Percentiles rank a stretch among this genome's conserved stretches.
Conservation (phyloP, 1,140 invertebrate genomes). For the Bombus difficillimus region DNA sequence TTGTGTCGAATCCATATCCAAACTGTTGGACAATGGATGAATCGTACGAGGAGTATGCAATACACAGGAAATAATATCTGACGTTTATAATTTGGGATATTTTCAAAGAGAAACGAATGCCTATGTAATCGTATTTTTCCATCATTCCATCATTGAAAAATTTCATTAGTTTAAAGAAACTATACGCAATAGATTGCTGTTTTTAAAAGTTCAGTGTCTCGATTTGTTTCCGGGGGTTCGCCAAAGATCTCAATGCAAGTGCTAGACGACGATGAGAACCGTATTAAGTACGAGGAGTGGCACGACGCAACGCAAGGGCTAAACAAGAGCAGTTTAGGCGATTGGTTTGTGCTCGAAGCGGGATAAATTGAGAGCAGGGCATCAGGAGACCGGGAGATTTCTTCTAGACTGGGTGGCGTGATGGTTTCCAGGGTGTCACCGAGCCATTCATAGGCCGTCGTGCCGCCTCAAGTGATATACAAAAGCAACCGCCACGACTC, state of each 20-base stretch:
- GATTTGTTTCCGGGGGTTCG: too few relatives aligned
- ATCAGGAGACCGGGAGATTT: constrained; percentile 40
- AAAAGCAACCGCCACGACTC: constrained; percentile 56
- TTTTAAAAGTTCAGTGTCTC: too few relatives aligned
- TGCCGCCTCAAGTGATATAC: constrained; percentile 67
- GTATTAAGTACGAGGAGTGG: not conserved
- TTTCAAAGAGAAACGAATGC: too few relatives aligned
- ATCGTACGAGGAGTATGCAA: not conserved
- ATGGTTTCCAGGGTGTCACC: constrained; percentile 45
- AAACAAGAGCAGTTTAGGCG: constrained; percentile 19
- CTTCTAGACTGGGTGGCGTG: constrained; percentile 47
- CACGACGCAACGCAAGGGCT: not conserved
- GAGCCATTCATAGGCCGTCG: constrained; percentile 57
- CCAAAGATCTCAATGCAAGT: too few relatives aligned
- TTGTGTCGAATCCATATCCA: not conserved
- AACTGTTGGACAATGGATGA: not conserved
- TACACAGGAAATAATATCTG: not conserved
- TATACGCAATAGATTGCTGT: too few relatives aligned
- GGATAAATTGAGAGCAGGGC: constrained; percentile 39
- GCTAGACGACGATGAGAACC: not conserved
- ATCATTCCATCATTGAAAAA: too few relatives aligned
- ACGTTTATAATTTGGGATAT: not conserved
- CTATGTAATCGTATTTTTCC: too few relatives aligned
- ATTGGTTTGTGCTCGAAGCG: constrained; percentile 41
- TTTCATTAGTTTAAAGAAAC: too few relatives aligned